Evolutionary conservation across 1,140 invertebrate genomes (phyloP), one percentile per base, ranked within the genome.

Genomic region (Campodea augens): DNA sequence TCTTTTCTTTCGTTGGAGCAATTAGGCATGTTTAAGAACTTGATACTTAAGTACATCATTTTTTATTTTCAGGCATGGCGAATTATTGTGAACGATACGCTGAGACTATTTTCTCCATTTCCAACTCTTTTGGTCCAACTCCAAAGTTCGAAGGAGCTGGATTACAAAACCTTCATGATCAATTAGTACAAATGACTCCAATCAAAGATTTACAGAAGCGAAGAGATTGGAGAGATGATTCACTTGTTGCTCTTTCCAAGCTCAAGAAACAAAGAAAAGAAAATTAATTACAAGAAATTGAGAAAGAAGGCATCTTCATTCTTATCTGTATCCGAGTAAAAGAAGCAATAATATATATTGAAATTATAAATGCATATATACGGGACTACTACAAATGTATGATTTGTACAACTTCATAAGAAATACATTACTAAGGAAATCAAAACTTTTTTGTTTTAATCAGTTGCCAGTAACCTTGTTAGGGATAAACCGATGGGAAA

Each of bases 191-290:
- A 12, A 73, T 75, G 56, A 74, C 82, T 19, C 83, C 88, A 0
- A 51, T 90, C 13, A 73, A 85, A 22, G 71, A 77, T 54, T 62
- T 93, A 18, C 68, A 68, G 36, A 74, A 83, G 45, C 62, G 84
- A 47, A 67, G 87, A 36, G 69, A 67, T 2, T 93, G 88, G 84
- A 67, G 90, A 27, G 88, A 95, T 57, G 68, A 72, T 21, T 80
- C 81, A 47, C 67, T 96, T 7, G 81, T 81, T 0, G 76, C 81
- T 44, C 63, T 95, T 7, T 77, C 86, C 5, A 65, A 81, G 50
- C 62, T 93, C 21, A 93, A 92, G 58, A 78, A 74, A 52, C 72
- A 87, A 54, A 67, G 70, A 44, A 55, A 63, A 22, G 56, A 47
- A 43, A 47, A 20, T 57, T 42, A 25, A n/a, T n/a, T n/a, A n/a